phyloP scores from a whole-genome alignment of 2,113 vertebrate species.

The Mionectes macconnelli region DNA sequence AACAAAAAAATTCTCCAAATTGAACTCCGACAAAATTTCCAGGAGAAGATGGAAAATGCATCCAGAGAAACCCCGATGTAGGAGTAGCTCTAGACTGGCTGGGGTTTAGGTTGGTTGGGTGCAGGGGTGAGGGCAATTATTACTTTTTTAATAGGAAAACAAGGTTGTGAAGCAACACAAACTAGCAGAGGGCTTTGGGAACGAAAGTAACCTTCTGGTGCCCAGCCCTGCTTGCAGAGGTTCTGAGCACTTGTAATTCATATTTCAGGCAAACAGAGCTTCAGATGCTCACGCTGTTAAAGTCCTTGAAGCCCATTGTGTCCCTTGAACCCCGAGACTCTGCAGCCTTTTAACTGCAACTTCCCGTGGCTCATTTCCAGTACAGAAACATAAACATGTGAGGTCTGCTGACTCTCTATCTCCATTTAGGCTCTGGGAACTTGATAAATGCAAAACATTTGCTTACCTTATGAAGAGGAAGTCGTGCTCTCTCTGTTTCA shows the following conservation, averaged over 20 bases:
- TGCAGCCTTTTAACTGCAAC: slow-evolving; percentile 55
- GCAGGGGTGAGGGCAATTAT: neutral
- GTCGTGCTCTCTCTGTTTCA: slow-evolving; percentile 29
- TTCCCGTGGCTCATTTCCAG: slow-evolving; percentile 61
- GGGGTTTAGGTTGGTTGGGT: neutral
- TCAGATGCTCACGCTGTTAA: neutral
- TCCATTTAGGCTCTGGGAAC: slow-evolving; percentile 59
- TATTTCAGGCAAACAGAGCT: neutral
- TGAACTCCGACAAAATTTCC: neutral
- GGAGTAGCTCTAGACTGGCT: neutral
- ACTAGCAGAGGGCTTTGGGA: neutral
- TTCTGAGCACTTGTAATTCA: neutral
- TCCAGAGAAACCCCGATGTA: neutral
- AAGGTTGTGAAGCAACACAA: neutral
- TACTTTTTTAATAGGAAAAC: neutral
- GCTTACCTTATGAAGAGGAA: slow-evolving; percentile 61
- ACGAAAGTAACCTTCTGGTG: neutral
- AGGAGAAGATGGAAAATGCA: neutral
- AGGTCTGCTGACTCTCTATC: slow-evolving; percentile 51
- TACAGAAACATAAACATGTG: slow-evolving; percentile 63
- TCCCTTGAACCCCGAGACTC: slow-evolving; percentile 40
- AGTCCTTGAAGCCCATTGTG: neutral
- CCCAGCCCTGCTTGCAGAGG: neutral
- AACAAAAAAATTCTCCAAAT: too few relatives aligned
- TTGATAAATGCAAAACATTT: slow-evolving; percentile 67